Base-by-base conservation (phyloP, 2,888 invertebrate genomes). In the Phragmatobia fuliginosa region DNA sequence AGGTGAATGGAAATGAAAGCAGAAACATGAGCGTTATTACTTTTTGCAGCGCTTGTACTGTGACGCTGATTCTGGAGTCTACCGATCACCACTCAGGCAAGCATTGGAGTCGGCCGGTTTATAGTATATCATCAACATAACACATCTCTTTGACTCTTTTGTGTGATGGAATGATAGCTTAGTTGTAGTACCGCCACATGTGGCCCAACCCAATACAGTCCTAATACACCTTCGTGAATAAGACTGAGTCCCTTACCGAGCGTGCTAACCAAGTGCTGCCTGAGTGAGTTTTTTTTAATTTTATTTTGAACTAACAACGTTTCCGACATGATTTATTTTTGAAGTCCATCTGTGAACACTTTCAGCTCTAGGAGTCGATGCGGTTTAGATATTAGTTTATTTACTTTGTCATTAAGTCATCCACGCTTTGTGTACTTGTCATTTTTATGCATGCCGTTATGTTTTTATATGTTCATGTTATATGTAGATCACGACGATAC, bases 81-180 rank as follows among this genome's bases (percentile, higher is more conserved):
- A 96, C 96, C 96, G 96, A 96, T 96, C 96, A 93, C 97, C 97
- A 95, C 96, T 97, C 96, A 97, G 97, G 97, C 97, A 97, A 97
- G 97, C 96, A 94, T 94, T 94, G 94, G 94, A 94, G 94, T 92
- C 93, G 90, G 94, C 94, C 94, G 94, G 94, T 92, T 93, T 94
- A 94, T 94, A 94, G 94, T 94, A 94, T 90, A 91, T 90, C 90
- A 91, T 90, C 91, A 92, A 86, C 89, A 90, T 93, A 93, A 93
- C 93, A 91, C 90, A 86, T 88, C 91, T 82, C 82, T 82, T 92
- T 94, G 90, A 91, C 88, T 91, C 88, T 88, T 56, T 81, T 92
- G 94, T 94, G 94, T 94, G 93, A 92, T 92, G 90, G 94, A 92
- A 92, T 94, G 93, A 92, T 86, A 91, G 94, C 94, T 94, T 94